Base-by-base conservation (phyloP, 2,113 vertebrate genomes). In the Osmerus mordax region DNA sequence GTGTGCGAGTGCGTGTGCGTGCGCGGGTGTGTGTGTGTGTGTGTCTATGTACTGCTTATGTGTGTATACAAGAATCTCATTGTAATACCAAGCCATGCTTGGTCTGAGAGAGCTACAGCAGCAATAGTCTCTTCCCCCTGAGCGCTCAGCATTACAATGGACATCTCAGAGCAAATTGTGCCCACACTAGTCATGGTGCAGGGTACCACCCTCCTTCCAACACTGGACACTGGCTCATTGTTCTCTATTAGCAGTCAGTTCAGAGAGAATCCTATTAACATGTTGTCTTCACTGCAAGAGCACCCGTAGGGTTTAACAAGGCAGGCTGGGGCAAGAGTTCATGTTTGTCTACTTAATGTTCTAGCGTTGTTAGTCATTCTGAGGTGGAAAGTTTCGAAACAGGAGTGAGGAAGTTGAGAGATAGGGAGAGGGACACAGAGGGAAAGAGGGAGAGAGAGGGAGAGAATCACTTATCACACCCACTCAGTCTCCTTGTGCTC, bases 171-270 rank as follows among this genome's bases (percentile, higher is more conserved):
- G 62, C 54, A 76, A n/a, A 58, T 47, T 66, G 70, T 21, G 25
- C 62, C 66, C 73, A 77, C 77, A 59, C 61, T 75, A 67, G 74
- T 74, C 54, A 65, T 69, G 12, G 28, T 23, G 25, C 1, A 5
- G 21, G 21, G 59, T 4, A 23, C 9, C 19, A 61, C 19, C 23
- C 59, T 25, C 11, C 25, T 64, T 13, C 11, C 14, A 41, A 36
- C 16, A 19, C 15, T 41, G 18, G 16, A 19, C 63, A 65, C 16
- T 18, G 25, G 28, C 2, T 56, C 55, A 16, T 19, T 56, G 32
- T 19, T 41, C 32, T n/a, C 11, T 18, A 65, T n/a, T 12, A 53
- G 41, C 18, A 52, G 21, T 52, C 56, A 12, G 36, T 18, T 36
- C 18, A 18, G 36, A 11, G 32, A 36, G 64, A 19, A 19, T 18